These are phyloP conservation scores for Hymenochirus boettgeri DNA, from an alignment of 2,113 vertebrate genomes.

Conservation along the genomic window DNA sequence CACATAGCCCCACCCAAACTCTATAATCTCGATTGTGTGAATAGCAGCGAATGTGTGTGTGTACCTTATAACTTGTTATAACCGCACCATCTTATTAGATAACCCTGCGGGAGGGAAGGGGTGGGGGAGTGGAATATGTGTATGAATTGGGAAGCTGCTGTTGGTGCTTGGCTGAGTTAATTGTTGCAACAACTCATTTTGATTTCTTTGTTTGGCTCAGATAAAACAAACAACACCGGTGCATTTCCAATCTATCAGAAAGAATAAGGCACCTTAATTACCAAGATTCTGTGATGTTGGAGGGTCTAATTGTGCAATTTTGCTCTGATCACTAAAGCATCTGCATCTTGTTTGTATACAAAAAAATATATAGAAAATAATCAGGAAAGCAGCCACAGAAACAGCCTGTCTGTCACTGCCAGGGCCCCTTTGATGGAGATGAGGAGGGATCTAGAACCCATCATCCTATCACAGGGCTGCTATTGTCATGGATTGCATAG, in stretches of 20 bases:
- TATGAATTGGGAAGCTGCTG: not conserved
- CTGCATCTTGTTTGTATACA: slow-evolving; percentile 2
- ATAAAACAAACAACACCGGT: slow-evolving; percentile 5
- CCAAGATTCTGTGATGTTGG: not conserved
- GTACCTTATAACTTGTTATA: too few species aligned
- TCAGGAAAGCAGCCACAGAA: too few species aligned
- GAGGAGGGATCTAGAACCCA: too few species aligned
- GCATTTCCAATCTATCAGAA: slow-evolving; percentile 1
- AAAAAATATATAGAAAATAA: not conserved
- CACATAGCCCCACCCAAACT: too few species aligned
- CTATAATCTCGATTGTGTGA: too few species aligned
- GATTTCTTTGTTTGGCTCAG: not conserved
- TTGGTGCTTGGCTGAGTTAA: not conserved
- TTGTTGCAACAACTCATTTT: slow-evolving; percentile 2
- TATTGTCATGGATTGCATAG: too few species aligned
- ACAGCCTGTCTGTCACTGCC: too few species aligned
- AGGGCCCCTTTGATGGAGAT: too few species aligned
- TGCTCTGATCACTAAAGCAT: not conserved
- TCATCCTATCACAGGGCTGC: too few species aligned
- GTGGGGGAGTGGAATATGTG: too few species aligned
- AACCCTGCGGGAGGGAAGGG: not conserved
- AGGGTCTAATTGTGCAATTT: not conserved
- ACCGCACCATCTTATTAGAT: not conserved
- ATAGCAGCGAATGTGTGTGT: too few species aligned
- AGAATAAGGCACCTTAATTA: slow-evolving; percentile 3